Evolutionary conservation across 2,113 vertebrate species (phyloP).

Genomic region (Tragulus kanchil): DNA sequence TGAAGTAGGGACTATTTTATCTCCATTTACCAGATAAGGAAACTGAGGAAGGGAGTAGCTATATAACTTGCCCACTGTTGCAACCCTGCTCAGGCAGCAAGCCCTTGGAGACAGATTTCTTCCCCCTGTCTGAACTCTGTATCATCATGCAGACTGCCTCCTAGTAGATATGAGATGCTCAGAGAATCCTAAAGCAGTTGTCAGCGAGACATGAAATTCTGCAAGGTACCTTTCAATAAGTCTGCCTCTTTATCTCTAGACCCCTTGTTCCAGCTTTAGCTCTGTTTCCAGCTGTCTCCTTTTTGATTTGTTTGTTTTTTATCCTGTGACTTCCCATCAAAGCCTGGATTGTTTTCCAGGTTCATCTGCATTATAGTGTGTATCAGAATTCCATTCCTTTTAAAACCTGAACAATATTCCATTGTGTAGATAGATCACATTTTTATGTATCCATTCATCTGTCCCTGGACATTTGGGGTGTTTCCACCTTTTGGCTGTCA

Average conservation of each 20-base stretch:
- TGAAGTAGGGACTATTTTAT: neutral
- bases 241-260: neutral
- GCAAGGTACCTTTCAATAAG: neutral
- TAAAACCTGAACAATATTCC: neutral
- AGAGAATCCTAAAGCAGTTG: neutral
- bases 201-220: neutral
- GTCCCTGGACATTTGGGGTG: neutral
- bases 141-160: neutral
- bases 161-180: neutral
- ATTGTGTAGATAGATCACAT: neutral
- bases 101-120: neutral
- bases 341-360: too few species aligned
- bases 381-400: neutral
- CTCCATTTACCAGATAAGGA: constrained; percentile 22
- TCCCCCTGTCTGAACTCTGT: neutral
- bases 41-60: neutral
- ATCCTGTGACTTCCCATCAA: too few species aligned
- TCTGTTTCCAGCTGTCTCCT: neutral
- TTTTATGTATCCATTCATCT: neutral
- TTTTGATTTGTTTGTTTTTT: constrained; percentile 16
- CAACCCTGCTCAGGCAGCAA: neutral
- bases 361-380: neutral
- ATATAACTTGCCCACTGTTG: neutral
- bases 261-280: neutral
- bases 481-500: neutral